Conservation (phyloP, 2,113 vertebrate genomes). For the Piaya cayana region DNA sequence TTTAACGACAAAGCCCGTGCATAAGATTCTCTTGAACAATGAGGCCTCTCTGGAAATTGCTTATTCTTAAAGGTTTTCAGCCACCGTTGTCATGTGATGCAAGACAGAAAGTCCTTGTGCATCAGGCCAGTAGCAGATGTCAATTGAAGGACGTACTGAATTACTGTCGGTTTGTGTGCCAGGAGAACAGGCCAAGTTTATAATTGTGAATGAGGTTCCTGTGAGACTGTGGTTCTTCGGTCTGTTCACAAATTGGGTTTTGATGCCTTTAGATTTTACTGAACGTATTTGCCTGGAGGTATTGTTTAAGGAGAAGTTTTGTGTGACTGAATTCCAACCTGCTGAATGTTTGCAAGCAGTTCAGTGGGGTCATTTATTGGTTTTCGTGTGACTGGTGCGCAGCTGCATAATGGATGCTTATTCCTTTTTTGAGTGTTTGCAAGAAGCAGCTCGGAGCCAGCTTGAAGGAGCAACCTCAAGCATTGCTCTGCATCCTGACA, state of each 20-base stretch:
- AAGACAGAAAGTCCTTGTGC: not conserved
- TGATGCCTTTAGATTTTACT: rapidly evolving
- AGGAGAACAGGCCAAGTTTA: not conserved
- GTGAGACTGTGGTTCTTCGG: not conserved
- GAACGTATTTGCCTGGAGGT: not conserved
- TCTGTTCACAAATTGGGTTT: not conserved
- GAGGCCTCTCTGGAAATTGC: not conserved
- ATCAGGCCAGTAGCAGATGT: not conserved
- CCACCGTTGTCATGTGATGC: rapidly evolving
- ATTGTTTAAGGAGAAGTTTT: not conserved
- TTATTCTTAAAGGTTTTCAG: not conserved
- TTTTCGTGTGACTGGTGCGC: not conserved
- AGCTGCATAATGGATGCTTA: not conserved
- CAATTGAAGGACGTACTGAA: not conserved
- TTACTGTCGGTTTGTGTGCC: not conserved
- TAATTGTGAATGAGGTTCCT: not conserved
- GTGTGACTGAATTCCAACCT: not conserved
- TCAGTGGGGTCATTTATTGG: not conserved
- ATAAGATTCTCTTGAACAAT: not conserved
- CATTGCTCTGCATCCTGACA: not conserved
- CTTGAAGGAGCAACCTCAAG: not conserved
- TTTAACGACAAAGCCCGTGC: not conserved
- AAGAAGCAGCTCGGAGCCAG: not conserved
- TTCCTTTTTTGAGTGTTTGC: not conserved
- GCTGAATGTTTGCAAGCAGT: not conserved